Evolutionary conservation across 2,113 vertebrate genomes (phyloP).

Genomic region (Ceuthmochares aereus): DNA sequence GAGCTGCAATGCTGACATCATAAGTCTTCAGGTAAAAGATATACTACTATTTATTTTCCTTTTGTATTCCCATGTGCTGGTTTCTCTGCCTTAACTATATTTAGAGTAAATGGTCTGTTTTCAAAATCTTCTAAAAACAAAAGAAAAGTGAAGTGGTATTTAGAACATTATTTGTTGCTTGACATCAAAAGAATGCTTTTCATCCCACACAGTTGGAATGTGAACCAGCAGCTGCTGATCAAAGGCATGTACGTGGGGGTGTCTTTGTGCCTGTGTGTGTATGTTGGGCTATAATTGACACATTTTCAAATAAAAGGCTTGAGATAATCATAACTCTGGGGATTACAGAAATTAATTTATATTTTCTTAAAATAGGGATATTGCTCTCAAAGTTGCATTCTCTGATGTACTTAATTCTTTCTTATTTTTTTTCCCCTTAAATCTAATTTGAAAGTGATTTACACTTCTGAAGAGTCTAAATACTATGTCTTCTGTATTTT

Average conservation of each 20-base stretch:
- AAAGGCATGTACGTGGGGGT: slow-evolving; percentile 21
- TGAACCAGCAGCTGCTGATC: slow-evolving; percentile 47
- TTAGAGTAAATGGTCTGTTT: not conserved
- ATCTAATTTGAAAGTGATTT: slow-evolving; percentile 54
- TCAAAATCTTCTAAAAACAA: slow-evolving; percentile 28
- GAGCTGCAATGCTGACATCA: slow-evolving; percentile 93
- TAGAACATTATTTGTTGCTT: slow-evolving; percentile 15
- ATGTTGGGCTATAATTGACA: slow-evolving; percentile 28
- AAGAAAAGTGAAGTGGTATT: not conserved
- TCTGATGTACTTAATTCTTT: slow-evolving; percentile 32
- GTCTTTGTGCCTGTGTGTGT: not conserved
- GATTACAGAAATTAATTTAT: slow-evolving; percentile 41
- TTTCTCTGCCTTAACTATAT: not conserved
- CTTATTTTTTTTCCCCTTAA: not conserved
- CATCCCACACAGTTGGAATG: slow-evolving; percentile 1
- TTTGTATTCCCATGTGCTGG: not conserved
- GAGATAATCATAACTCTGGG: slow-evolving; percentile 52
- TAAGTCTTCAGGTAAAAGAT: slow-evolving; percentile 92
- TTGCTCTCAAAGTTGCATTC: slow-evolving; percentile 20
- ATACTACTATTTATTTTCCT: not conserved
- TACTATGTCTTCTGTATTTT: not conserved
- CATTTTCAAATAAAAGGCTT: slow-evolving; percentile 38
- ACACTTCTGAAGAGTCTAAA: slow-evolving; percentile 41
- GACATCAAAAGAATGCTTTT: slow-evolving; percentile 57
- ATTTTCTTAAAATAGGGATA: slow-evolving; percentile 25